Percentiles rank a stretch among this genome's conserved stretches.
These are phyloP conservation scores for Psophia crepitans DNA, from an alignment of 2,113 vertebrate genomes.

Conservation along the genomic window DNA sequence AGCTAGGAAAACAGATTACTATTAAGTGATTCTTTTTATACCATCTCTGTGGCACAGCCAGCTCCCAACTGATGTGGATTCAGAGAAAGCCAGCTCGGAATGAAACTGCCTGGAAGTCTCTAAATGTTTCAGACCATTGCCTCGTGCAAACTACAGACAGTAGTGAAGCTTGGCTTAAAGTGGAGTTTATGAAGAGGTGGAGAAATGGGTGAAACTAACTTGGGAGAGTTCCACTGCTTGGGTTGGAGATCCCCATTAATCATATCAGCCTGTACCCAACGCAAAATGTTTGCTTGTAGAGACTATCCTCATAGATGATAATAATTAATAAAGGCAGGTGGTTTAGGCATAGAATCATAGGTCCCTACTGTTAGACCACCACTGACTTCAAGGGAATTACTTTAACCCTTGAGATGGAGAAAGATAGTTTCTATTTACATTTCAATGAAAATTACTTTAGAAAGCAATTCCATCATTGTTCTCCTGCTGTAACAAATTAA, in stretches of 20 bases:
- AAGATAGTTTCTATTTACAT: neutral
- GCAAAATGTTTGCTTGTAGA: neutral
- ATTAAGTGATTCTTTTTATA: neutral
- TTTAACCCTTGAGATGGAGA: neutral
- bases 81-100: neutral
- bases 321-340: slow-evolving; percentile 17
- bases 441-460: neutral
- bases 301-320: neutral
- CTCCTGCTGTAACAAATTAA: neutral
- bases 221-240: neutral
- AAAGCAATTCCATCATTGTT: neutral
- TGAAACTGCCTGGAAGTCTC: neutral
- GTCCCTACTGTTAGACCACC: neutral
- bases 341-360: neutral
- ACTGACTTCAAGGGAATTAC: neutral
- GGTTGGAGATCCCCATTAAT: neutral
- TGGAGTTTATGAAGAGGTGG: neutral
- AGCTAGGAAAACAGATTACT: neutral
- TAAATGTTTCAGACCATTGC: neutral
- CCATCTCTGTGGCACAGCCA: neutral
- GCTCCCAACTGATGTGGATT: neutral
- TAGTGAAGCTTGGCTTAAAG: neutral
- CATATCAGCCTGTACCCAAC: neutral
- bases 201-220: neutral
- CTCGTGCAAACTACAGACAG: neutral